Evolutionary conservation across 37 sponge, comb jelly and placozoan genomes (phyloP).

Genomic region (Spongilla lacustris): DNA sequence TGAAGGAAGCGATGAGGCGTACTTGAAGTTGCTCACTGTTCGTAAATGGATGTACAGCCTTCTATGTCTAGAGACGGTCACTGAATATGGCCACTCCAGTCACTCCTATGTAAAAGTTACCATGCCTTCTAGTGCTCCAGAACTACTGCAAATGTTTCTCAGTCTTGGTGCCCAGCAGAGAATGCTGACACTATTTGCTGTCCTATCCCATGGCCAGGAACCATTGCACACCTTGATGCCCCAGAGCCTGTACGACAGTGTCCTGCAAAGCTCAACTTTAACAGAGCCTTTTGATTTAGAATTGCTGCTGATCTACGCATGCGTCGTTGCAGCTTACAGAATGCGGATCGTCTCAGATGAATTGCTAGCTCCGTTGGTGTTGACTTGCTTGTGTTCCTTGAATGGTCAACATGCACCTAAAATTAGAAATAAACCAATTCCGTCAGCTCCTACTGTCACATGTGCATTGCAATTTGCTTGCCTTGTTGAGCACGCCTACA

Average conservation of each 20-base stretch:
- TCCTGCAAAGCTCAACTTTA: not conserved
- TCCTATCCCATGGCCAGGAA: not conserved
- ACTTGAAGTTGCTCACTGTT: not conserved
- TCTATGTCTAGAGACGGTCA: not conserved
- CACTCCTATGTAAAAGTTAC: no score
- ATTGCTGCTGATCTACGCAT: not conserved
- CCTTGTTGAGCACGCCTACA: not conserved
- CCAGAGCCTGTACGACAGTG: not conserved
- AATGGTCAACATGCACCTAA: not conserved
- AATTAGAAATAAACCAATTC: not conserved
- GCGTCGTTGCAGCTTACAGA: not conserved
- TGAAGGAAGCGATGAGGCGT: not conserved
- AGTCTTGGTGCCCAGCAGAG: not conserved
- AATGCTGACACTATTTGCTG: not conserved
- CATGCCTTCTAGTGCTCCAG: no score
- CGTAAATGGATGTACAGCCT: constrained; percentile 13
- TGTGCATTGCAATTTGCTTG: not conserved
- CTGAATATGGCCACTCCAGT: constrained; percentile 29
- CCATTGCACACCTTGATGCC: not conserved
- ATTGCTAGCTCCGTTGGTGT: not conserved
- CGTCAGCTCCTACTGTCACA: not conserved
- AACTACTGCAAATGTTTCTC: no score
- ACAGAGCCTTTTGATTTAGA: not conserved
- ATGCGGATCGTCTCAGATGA: not conserved
- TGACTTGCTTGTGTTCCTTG: not conserved